Evolutionary conservation across 37 sponge, comb jelly and placozoan species (phyloP).

Genomic region (Aplysina aerophoba): DNA sequence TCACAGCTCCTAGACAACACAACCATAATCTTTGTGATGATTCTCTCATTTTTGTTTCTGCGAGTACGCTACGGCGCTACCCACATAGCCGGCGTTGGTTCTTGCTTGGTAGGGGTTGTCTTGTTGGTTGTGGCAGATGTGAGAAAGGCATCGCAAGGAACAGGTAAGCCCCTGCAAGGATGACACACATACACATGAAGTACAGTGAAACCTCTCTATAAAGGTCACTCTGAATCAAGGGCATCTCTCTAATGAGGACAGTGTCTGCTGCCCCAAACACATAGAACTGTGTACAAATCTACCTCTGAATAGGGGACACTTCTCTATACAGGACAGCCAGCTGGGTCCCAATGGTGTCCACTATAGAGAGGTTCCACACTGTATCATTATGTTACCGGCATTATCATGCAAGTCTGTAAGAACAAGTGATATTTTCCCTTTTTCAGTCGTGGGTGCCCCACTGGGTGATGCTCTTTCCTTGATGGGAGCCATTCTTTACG

Average conservation of each 20-base stretch:
- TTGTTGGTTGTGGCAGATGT: slow-evolving; percentile 75
- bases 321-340: too few relatives aligned
- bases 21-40: slow-evolving; percentile 67
- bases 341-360: too few relatives aligned
- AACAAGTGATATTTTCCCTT: not conserved
- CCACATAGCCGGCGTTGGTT: slow-evolving; percentile 78
- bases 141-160: not conserved
- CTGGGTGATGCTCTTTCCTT: slow-evolving; percentile 80
- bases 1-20: slow-evolving; percentile 80
- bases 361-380: too few relatives aligned
- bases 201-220: too few relatives aligned
- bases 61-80: slow-evolving; percentile 62
- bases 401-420: too few relatives aligned
- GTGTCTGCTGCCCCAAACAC: too few relatives aligned
- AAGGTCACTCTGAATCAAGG: too few relatives aligned
- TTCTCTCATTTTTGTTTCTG: slow-evolving; percentile 84
- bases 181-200: too few relatives aligned
- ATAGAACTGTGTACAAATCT: too few relatives aligned
- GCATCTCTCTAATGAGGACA: too few relatives aligned
- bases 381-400: too few relatives aligned
- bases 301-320: too few relatives aligned
- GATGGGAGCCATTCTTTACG: slow-evolving; percentile 70
- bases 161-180: slow-evolving; percentile 23
- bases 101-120: slow-evolving; percentile 74
- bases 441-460: slow-evolving; percentile 44